These are phyloP conservation scores for Mormyrops attenuatus DNA, from an alignment of 2,797 vertebrate genomes.

Conservation along the genomic window DNA sequence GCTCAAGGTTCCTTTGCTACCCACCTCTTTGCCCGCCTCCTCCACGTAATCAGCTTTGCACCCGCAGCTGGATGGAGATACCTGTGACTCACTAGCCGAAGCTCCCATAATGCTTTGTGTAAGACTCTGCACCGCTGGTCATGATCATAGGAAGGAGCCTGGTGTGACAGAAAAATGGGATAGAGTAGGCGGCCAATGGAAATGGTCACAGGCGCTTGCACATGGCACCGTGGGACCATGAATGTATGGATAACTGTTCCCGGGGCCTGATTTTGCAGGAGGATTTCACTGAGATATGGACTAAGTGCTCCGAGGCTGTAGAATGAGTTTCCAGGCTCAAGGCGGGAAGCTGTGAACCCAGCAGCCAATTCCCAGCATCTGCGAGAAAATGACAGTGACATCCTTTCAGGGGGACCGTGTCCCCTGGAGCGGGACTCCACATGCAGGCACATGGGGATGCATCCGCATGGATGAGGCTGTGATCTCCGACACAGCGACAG, in stretches of 20 bases:
- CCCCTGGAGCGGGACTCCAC: background rate
- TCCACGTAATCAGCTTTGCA: background rate
- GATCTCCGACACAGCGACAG: background rate
- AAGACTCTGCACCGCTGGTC: background rate
- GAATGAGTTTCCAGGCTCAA: background rate
- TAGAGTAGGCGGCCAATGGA: background rate
- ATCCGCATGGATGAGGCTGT: background rate
- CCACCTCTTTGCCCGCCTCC: background rate
- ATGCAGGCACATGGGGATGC: background rate
- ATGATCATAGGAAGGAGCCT: background rate
- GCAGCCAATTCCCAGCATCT: background rate
- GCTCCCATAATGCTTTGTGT: background rate
- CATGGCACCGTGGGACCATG: background rate
- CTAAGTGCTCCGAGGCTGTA: background rate
- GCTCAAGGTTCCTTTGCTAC: background rate
- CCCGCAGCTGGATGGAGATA: background rate
- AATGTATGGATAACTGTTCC: background rate
- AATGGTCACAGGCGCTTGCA: background rate
- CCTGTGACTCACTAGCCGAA: background rate
- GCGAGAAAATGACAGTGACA: background rate
- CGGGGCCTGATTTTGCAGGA: background rate
- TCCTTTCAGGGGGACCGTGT: background rate
- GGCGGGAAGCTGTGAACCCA: background rate
- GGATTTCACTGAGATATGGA: background rate
- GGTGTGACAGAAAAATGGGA: background rate